A percentile compares a stretch with the other conserved stretches of the same genome.
These are phyloP conservation scores for Dinothrombium tinctorium DNA, from an alignment of 1,140 invertebrate species.

Conservation along the genomic window DNA sequence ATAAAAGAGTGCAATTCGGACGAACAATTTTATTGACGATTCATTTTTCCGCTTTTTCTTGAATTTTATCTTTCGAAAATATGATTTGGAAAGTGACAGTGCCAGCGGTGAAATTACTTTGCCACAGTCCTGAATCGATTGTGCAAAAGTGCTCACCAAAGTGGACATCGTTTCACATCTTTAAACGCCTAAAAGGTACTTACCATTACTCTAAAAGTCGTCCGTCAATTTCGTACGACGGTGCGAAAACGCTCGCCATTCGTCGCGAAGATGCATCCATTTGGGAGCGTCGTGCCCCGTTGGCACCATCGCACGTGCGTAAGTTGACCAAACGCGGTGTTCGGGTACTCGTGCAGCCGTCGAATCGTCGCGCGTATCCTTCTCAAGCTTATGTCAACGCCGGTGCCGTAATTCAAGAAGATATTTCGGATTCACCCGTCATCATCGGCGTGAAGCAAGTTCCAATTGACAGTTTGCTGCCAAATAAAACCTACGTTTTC, in stretches of 20 bases:
- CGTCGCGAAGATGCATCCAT: conserved; percentile 78
- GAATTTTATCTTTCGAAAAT: too few species aligned
- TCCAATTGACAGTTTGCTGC: conserved; percentile 71
- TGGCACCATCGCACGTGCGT: conserved; percentile 72
- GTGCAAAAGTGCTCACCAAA: too few species aligned
- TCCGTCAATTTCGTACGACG: too few species aligned
- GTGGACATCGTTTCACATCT: too few species aligned
- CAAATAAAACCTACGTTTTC: conserved; percentile 91
- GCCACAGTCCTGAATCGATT: too few species aligned
- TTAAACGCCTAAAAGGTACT: too few species aligned
- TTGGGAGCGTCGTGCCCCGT: conserved; percentile 88
- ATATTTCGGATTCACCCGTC: conserved; percentile 78
- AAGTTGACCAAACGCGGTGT: conserved; percentile 60
- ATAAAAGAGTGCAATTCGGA: too few species aligned
- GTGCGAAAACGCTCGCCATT: conserved; percentile 21
- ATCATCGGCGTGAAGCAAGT: conserved; percentile 97
- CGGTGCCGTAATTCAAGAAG: conserved; percentile 80
- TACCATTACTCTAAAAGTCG: too few species aligned
- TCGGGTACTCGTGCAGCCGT: conserved; percentile 91
- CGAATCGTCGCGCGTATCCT: conserved; percentile 86
- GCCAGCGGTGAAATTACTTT: too few species aligned
- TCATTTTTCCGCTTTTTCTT: too few species aligned
- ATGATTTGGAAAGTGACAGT: too few species aligned
- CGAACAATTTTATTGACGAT: too few species aligned
- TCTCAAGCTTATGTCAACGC: conserved; percentile 72